phyloP scores from a whole-genome alignment of 1,140 invertebrate genomes.

The Lepidostoma basale region DNA sequence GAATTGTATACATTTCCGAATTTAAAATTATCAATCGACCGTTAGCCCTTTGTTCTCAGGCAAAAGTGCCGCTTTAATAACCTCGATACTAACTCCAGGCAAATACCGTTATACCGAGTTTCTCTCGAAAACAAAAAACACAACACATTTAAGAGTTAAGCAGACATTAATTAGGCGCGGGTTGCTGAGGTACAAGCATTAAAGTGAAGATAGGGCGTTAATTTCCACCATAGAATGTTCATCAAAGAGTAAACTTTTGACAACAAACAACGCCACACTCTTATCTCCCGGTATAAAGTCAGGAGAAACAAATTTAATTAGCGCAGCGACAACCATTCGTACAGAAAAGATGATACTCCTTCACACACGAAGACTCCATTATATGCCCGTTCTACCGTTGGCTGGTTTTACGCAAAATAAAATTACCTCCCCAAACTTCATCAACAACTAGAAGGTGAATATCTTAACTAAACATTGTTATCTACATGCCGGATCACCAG shows the following conservation, averaged over 20 bases:
- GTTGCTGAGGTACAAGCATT: too few relatives aligned
- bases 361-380: background rate
- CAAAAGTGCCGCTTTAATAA: too few relatives aligned
- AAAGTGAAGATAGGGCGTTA: too few relatives aligned
- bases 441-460: background rate
- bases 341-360: constrained; percentile 1
- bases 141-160: too few relatives aligned
- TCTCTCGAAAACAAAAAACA: too few relatives aligned
- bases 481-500: background rate
- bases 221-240: background rate
- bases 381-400: background rate
- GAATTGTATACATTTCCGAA: too few relatives aligned
- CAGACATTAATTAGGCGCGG: too few relatives aligned
- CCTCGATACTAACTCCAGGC: too few relatives aligned
- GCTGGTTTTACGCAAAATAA: background rate
- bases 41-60: too few relatives aligned
- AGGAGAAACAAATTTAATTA: constrained; percentile 23
- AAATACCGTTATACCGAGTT: too few relatives aligned
- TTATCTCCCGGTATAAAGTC: background rate
- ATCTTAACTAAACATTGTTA: constrained; percentile 8
- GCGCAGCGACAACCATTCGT: constrained; percentile 3
- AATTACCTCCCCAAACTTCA: background rate
- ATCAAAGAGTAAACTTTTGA: constrained; percentile 15
- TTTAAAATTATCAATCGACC: too few relatives aligned
- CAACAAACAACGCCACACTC: constrained; percentile 1